These are phyloP conservation scores for Barnardius zonarius DNA, from an alignment of 2,113 vertebrate species.

Conservation along the genomic window DNA sequence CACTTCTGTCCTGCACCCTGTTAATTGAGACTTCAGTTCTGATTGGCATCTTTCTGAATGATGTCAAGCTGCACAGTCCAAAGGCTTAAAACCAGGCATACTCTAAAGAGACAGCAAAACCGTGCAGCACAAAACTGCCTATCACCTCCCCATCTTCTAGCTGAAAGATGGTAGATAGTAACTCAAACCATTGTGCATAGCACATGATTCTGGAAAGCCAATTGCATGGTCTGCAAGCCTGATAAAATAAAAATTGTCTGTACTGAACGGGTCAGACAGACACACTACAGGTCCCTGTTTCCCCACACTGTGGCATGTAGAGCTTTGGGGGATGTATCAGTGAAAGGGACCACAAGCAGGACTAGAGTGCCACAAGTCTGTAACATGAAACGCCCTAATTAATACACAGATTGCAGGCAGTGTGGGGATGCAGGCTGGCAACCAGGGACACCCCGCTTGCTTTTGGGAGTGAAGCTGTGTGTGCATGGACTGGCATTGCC, in stretches of 20 bases:
- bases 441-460: rapidly evolving
- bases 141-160: not conserved
- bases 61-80: not conserved
- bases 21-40: not conserved
- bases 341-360: not conserved
- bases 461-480: rapidly evolving
- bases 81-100: not conserved
- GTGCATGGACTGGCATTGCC: not conserved
- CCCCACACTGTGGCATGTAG: not conserved
- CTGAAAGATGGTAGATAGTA: not conserved
- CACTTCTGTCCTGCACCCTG: not conserved
- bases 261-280: not conserved
- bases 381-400: not conserved
- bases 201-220: not conserved
- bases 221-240: not conserved
- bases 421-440: not conserved
- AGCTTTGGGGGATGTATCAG: not conserved
- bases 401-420: not conserved
- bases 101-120: not conserved
- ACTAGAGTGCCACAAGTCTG: not conserved
- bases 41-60: not conserved
- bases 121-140: not conserved
- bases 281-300: rapidly evolving
- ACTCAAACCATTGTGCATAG: not conserved
- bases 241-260: not conserved